Percentiles rank a stretch among this genome's conserved stretches.
Conservation (phyloP, 1,140 invertebrate species). For the Pseudomyrmex cubaensis region DNA sequence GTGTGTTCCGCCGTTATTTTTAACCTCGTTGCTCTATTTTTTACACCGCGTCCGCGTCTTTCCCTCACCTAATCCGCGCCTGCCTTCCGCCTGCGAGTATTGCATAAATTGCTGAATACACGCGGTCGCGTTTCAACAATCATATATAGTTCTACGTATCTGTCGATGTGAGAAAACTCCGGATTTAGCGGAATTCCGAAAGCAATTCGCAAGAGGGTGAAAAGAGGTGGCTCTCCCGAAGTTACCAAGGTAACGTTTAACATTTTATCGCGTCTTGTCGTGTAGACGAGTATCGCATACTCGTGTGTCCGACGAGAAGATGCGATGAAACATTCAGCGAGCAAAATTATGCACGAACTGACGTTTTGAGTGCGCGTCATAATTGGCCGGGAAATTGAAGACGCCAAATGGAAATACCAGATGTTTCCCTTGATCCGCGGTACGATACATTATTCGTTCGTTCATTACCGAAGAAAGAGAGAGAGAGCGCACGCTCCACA, state of each 20-base stretch:
- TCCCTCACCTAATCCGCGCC: background rate
- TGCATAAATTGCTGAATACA: no score
- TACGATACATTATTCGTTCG: constrained; percentile 35
- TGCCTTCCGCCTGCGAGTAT: no score
- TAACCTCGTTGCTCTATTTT: constrained; percentile 16
- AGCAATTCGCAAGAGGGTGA: no score
- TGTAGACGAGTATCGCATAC: background rate
- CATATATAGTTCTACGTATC: no score
- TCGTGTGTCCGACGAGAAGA: background rate
- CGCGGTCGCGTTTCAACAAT: no score
- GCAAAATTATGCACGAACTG: constrained; percentile 48
- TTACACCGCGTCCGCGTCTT: background rate
- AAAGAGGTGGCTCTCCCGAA: no score
- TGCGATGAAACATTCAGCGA: constrained; percentile 16
- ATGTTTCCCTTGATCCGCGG: background rate
- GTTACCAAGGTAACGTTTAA: constrained; percentile 13
- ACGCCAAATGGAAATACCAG: constrained; percentile 1
- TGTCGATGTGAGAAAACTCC: background rate
- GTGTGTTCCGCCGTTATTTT: constrained; percentile 24
- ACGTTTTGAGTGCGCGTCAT: background rate
- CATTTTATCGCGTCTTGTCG: constrained; percentile 23
- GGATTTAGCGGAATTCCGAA: constrained; percentile 3
- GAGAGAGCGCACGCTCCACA: background rate
- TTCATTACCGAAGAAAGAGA: background rate
- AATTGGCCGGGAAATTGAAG: constrained; percentile 25